Percentiles rank a stretch among this genome's conserved stretches.
These are phyloP conservation scores for Eupsittula cactorum DNA, from an alignment of 2,113 vertebrate genomes.

Conservation along the genomic window DNA sequence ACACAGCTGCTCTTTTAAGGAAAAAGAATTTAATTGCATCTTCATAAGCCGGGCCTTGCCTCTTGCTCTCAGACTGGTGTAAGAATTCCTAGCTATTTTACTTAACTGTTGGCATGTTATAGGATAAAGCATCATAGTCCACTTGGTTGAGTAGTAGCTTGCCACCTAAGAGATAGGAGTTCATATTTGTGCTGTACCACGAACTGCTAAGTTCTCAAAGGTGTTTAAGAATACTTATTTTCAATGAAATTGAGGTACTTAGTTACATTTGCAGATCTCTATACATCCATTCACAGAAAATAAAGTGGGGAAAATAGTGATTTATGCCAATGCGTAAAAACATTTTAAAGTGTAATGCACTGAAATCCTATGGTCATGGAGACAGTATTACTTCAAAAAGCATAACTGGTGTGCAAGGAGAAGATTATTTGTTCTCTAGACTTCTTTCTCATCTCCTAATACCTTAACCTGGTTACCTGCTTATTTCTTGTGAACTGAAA, in stretches of 20 bases:
- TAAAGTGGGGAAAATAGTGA: background rate
- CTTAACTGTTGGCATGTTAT: background rate
- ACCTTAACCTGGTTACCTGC: background rate
- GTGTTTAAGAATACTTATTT: background rate
- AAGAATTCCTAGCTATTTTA: background rate
- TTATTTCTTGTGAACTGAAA: background rate
- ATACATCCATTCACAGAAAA: background rate
- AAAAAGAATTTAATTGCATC: background rate
- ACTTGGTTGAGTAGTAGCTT: background rate
- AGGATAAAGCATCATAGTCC: background rate
- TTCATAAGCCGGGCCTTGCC: background rate
- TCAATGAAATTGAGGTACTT: background rate
- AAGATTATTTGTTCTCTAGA: background rate
- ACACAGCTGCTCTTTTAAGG: background rate
- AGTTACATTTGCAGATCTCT: background rate
- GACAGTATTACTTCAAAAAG: background rate
- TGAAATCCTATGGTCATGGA: background rate
- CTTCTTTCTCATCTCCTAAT: background rate
- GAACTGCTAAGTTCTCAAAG: background rate
- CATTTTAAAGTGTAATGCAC: background rate
- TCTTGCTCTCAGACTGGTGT: background rate
- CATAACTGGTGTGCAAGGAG: background rate
- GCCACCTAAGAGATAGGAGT: accelerated
- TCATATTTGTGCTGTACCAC: background rate
- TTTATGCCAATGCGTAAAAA: background rate